Percentiles rank a stretch among this genome's conserved stretches.
These are phyloP conservation scores for Cryptotis parvus DNA, from an alignment of 2,113 vertebrate species.

Conservation along the genomic window DNA sequence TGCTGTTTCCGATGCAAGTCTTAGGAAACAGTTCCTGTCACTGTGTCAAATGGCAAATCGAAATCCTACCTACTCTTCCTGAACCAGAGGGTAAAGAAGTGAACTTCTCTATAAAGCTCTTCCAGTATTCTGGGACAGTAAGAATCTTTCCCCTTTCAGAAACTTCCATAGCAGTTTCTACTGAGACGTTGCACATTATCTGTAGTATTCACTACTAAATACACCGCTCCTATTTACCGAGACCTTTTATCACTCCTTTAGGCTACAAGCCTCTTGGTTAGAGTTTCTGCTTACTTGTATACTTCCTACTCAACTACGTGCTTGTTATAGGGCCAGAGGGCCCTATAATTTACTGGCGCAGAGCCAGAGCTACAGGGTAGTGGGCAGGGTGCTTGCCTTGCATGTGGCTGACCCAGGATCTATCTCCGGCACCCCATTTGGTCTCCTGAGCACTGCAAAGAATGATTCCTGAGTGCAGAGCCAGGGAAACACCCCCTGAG, in stretches of 20 bases:
- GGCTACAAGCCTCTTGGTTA: background rate
- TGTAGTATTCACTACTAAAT: background rate
- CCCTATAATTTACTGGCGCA: no score
- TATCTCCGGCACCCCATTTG: no score
- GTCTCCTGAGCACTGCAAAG: no score
- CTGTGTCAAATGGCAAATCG: constrained; percentile 23
- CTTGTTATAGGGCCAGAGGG: background rate
- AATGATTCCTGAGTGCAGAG: no score
- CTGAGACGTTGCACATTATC: background rate
- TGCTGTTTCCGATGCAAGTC: background rate
- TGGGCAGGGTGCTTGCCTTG: no score
- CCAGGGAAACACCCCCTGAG: background rate
- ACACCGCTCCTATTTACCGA: background rate
- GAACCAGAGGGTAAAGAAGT: background rate
- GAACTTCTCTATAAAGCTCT: constrained; percentile 18
- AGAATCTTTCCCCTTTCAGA: background rate
- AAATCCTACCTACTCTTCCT: constrained; percentile 33
- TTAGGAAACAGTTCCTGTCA: constrained; percentile 36
- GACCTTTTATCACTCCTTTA: background rate
- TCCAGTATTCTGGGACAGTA: background rate
- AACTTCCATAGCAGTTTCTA: background rate
- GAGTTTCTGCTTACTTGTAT: background rate
- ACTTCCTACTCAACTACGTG: background rate
- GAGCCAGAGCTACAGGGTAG: no score
- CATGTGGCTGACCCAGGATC: no score